These are phyloP conservation scores for Serranus cabrilla DNA, from an alignment of 2,797 vertebrate genomes.

Conservation along the genomic window DNA sequence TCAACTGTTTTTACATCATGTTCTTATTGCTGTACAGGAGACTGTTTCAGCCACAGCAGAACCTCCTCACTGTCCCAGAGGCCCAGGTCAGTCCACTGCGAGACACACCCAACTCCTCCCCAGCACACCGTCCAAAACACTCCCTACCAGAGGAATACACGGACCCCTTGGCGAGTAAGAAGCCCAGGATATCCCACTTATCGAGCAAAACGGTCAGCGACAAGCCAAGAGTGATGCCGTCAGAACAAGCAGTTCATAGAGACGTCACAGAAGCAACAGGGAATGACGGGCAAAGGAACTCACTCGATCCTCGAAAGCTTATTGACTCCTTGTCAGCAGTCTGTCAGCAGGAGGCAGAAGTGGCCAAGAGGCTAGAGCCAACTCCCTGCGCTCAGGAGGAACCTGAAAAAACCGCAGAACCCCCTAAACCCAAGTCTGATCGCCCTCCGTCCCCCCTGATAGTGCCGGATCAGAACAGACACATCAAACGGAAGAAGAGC, in stretches of 20 bases:
- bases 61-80: conserved; percentile 80
- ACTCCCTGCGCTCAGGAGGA: conserved; percentile 75
- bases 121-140: conserved; percentile 86
- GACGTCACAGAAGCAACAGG: conserved; percentile 20
- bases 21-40: conserved; percentile 82
- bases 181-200: conserved; percentile 90
- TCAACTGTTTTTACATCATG: neutral
- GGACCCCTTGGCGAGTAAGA: conserved; percentile 90
- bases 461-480: conserved; percentile 42
- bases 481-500: conserved; percentile 70
- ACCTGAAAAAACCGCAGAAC: conserved; percentile 30
- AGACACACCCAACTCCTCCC: conserved; percentile 87
- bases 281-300: conserved; percentile 44
- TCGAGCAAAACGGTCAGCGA: conserved; percentile 83
- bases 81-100: conserved; percentile 88
- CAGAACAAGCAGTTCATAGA: conserved; percentile 67
- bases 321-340: conserved; percentile 87
- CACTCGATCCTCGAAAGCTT: conserved; percentile 80
- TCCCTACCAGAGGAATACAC: conserved; percentile 86
- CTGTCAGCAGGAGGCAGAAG: conserved; percentile 76
- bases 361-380: conserved; percentile 73
- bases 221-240: conserved; percentile 57
- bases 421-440: conserved; percentile 51
- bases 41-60: conserved; percentile 87
- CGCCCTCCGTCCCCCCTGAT: conserved; percentile 37